A percentile compares a stretch with the other conserved stretches of the same genome.
These are phyloP conservation scores for Lithobates sylvaticus DNA, from an alignment of 2,797 vertebrate genomes.

Conservation along the genomic window DNA sequence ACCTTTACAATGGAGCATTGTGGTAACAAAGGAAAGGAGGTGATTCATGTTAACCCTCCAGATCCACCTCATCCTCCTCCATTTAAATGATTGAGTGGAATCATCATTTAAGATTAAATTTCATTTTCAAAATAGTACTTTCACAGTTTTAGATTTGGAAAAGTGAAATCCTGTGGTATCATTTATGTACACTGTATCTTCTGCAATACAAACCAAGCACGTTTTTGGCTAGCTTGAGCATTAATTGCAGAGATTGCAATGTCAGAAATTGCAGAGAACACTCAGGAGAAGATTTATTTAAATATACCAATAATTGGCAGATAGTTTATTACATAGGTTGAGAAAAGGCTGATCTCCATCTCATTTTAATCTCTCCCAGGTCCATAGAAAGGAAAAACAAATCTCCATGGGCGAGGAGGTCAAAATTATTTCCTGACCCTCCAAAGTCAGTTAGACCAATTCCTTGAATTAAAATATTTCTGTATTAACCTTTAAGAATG, in stretches of 20 bases:
- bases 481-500: too few species aligned
- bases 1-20: background rate
- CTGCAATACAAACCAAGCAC: background rate
- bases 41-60: background rate
- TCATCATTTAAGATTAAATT: background rate
- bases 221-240: background rate
- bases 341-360: too few species aligned
- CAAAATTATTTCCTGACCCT: too few species aligned
- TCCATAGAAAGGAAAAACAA: too few species aligned
- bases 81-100: background rate
- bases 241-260: background rate
- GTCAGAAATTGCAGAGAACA: too few species aligned
- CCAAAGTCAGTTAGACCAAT: too few species aligned
- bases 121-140: background rate
- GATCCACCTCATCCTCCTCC: background rate
- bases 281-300: too few species aligned
- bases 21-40: constrained; percentile 1
- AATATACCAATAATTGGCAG: too few species aligned
- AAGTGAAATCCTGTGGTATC: background rate
- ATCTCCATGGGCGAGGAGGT: too few species aligned
- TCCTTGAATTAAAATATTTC: too few species aligned
- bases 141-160: background rate
- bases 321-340: background rate
- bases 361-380: too few species aligned
- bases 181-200: background rate